phyloP scores from a whole-genome alignment of 2,888 invertebrate genomes.

The Lacanobia oleracea region DNA sequence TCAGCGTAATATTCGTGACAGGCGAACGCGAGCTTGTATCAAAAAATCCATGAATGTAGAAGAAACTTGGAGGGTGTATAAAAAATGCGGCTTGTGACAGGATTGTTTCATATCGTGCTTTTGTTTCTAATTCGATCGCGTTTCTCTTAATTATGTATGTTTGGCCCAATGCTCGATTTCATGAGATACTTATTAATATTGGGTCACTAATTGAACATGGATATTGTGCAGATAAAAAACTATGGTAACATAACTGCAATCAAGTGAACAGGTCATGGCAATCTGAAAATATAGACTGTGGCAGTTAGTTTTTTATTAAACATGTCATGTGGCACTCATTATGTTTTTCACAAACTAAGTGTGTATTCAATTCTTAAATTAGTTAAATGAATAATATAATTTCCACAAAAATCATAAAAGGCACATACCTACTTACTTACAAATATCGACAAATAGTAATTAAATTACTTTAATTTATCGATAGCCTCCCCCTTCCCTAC shows the following conservation, averaged over 20 bases:
- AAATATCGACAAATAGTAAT: conserved; percentile 36
- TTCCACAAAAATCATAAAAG: background rate
- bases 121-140: conserved; percentile 4
- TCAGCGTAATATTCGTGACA: conserved; percentile 50
- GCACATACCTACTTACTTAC: background rate
- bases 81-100: background rate
- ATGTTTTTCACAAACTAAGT: background rate
- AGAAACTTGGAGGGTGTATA: conserved; percentile 15
- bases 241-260: background rate
- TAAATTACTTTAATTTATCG: conserved; percentile 48
- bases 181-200: background rate
- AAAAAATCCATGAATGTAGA: conserved; percentile 47
- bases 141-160: conserved; percentile 10
- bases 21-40: conserved; percentile 9
- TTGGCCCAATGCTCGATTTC: background rate
- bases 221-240: background rate
- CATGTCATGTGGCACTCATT: too few species aligned
- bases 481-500: conserved; percentile 66
- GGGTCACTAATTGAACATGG: background rate
- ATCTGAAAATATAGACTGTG: too few species aligned
- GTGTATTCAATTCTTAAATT: background rate
- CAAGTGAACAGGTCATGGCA: background rate
- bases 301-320: too few species aligned
- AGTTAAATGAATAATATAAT: background rate
- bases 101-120: background rate